Conservation (phyloP, 1,140 invertebrate genomes). For the Drosophila triauraria region DNA sequence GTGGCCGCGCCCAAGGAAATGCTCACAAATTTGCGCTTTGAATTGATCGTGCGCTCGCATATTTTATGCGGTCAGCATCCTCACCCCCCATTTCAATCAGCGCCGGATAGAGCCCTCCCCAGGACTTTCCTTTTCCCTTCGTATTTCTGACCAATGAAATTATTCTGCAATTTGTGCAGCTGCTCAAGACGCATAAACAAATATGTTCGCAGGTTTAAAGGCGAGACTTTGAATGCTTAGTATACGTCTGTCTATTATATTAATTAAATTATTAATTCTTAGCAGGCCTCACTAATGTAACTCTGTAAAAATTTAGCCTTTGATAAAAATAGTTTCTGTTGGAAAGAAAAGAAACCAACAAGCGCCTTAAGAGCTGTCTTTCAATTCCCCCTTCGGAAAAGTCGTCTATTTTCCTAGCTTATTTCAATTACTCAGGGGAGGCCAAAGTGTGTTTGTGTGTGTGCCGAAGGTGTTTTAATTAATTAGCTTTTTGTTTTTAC, state of each 20-base stretch:
- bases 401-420: conserved; percentile 38
- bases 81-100: conserved; percentile 61
- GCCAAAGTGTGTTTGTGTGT: conserved; percentile 1
- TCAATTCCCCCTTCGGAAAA: conserved; percentile 12
- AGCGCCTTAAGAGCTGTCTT: conserved; percentile 12
- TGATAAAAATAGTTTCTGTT: conserved; percentile 1
- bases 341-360: conserved; percentile 4
- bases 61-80: conserved; percentile 65
- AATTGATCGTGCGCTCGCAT: conserved; percentile 77
- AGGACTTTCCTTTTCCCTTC: conserved; percentile 11
- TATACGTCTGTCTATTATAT: no score
- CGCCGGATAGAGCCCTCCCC: conserved; percentile 40
- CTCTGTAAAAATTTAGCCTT: background rate
- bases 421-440: conserved; percentile 28
- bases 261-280: background rate
- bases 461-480: conserved; percentile 76
- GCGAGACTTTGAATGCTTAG: background rate
- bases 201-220: background rate
- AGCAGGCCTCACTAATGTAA: background rate
- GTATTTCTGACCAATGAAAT: conserved; percentile 31
- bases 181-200: background rate
- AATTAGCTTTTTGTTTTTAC: conserved; percentile 82
- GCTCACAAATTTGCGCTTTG: conserved; percentile 73
- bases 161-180: conserved; percentile 53
- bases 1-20: conserved; percentile 59